Conservation (phyloP, 2,888 invertebrate genomes). For the Vesta saturnalis region DNA sequence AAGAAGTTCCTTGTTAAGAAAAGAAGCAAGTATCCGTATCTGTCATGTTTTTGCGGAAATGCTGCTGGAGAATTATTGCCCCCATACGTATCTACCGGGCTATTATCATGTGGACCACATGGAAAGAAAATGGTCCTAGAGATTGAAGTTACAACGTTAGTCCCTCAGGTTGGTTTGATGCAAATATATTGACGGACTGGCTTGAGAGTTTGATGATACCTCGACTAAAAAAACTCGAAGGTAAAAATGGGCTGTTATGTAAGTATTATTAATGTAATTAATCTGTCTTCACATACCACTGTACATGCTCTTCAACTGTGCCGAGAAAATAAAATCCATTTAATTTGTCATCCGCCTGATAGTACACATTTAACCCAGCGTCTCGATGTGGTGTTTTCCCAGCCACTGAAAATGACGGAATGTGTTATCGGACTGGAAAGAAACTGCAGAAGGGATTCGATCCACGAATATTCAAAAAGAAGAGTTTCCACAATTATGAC, state of each 20-base stretch:
- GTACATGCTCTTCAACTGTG: neutral
- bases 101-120: neutral
- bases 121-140: too few relatives aligned
- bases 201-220: too few relatives aligned
- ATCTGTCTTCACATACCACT: neutral
- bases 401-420: slow-evolving; percentile 1
- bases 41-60: too few relatives aligned
- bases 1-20: neutral
- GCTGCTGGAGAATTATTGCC: too few relatives aligned
- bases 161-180: too few relatives aligned
- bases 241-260: neutral
- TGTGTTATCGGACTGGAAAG: slow-evolving; percentile 8
- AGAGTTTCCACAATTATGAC: neutral
- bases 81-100: neutral
- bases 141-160: neutral
- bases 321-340: neutral
- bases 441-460: neutral
- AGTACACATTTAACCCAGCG: neutral
- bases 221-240: too few relatives aligned
- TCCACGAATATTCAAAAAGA: neutral
- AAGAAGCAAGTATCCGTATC: too few relatives aligned
- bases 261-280: too few relatives aligned
- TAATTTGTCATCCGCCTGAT: neutral
- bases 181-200: too few relatives aligned
- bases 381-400: neutral